These are phyloP conservation scores for Caradrina kadenii DNA, from an alignment of 2,888 invertebrate genomes.

Conservation along the genomic window DNA sequence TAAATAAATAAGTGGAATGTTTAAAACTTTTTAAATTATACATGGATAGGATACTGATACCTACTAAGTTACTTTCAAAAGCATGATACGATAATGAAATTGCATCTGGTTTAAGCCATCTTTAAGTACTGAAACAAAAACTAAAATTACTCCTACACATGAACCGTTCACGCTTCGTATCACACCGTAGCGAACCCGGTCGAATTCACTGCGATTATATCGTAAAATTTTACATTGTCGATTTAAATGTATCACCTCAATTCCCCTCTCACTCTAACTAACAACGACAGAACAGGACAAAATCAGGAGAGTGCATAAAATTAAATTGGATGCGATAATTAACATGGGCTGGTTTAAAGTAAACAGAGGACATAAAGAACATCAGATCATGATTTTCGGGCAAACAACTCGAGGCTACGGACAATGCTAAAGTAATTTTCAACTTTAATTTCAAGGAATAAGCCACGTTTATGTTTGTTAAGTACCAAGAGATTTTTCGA, in stretches of 20 bases:
- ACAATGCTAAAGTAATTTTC: conserved; percentile 62
- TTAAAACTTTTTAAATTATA: background rate
- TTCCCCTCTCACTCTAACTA: conserved; percentile 67
- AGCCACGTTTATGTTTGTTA: conserved; percentile 63
- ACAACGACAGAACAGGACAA: conserved; percentile 63
- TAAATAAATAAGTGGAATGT: too few relatives aligned
- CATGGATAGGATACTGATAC: background rate
- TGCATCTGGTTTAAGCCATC: background rate
- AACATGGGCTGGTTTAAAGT: conserved; percentile 80
- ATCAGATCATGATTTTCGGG: conserved; percentile 71
- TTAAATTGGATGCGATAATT: conserved; percentile 81
- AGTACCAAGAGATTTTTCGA: conserved; percentile 65
- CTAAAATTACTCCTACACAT: conserved; percentile 25
- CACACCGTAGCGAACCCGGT: conserved; percentile 66
- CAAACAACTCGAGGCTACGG: conserved; percentile 67
- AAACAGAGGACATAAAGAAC: conserved; percentile 75
- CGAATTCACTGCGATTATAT: conserved; percentile 69
- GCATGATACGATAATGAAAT: background rate
- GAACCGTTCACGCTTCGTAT: conserved; percentile 63
- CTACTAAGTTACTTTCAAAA: conserved; percentile 1
- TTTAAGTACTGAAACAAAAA: conserved; percentile 29
- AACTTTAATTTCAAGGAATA: conserved; percentile 64
- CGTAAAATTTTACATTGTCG: conserved; percentile 85
- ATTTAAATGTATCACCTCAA: conserved; percentile 79
- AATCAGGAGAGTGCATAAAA: conserved; percentile 72